Evolutionary conservation across 2,797 vertebrate genomes (phyloP), one percentile per base, ranked within the genome.

Genomic region (Rhodeus uyekii): DNA sequence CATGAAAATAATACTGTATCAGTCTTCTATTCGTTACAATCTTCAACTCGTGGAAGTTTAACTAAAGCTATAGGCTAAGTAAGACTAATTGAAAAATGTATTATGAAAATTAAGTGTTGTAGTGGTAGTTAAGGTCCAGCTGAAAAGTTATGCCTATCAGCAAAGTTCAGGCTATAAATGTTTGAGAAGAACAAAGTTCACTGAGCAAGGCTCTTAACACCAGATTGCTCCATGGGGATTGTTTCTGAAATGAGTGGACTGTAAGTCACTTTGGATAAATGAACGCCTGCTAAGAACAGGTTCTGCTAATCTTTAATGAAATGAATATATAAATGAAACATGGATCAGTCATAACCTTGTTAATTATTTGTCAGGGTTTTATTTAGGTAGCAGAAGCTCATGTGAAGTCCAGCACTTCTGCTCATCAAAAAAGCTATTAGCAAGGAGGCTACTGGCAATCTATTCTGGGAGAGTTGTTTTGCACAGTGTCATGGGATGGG

Each of bases 391-490:
- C 13, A 64, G 39, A 60, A 75, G 58, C 55, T 84, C 76, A 74
- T 22, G 1, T 72, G 65, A 32, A 80, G 75, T 53, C 82, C 82
- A 42, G 27, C 38, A 78, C 64, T 42, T 61, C 46, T 39, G 60
- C n/a, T 42, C 60, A 58, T 65, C 50, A 80, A 77, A 48, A 83
- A 22, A 36, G 6, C 34, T n/a, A 61, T 8, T 38, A 24, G 38
- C 44, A 83, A 82, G 77, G 63, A 84, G 81, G 67, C 42, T 61
- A 83, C 42, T 76, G 34, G 77, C 34, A 48, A 60, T 84, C 60
- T 46, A 79, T 80, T 79, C 63, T 78, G 71, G 60, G 29, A 12
- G 83, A 34, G 65, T 79, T 84, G 80, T 81, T 85, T 83, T 85
- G 76, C 48, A 36, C 63, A 68, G 48, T 16, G 64, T 44, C 34